Evolutionary conservation across 2,797 vertebrate genomes (phyloP).

Genomic region (Macropus fuliginosus): DNA sequence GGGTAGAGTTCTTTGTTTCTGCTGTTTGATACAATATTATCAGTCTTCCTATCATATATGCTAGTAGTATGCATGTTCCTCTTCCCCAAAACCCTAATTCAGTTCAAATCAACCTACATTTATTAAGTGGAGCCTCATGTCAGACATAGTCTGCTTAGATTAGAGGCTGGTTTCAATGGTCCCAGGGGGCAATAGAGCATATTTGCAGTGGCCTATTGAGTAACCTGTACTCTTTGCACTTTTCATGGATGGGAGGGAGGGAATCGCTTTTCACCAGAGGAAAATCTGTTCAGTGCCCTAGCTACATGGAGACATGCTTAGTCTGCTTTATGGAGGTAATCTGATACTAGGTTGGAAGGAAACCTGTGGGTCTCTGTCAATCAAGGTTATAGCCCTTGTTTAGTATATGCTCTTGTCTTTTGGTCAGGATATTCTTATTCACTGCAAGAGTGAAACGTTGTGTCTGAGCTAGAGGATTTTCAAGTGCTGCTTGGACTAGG

Average conservation of each 20-base stretch:
- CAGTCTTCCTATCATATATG: background rate
- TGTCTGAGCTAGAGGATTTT: constrained; percentile 68
- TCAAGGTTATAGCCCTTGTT: background rate
- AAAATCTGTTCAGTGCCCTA: background rate
- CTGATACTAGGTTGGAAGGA: constrained; percentile 5
- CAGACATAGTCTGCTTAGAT: constrained; percentile 20
- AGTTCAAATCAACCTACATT: constrained; percentile 7
- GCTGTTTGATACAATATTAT: background rate
- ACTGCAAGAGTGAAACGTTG: constrained; percentile 55
- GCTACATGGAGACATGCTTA: constrained; percentile 1
- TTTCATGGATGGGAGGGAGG: background rate
- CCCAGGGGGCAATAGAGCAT: background rate
- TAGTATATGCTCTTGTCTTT: background rate
- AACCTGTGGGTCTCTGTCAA: accelerated
- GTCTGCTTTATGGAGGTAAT: background rate
- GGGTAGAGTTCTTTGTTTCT: constrained; percentile 3
- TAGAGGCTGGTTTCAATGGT: constrained; percentile 35
- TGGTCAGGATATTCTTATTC: constrained; percentile 67
- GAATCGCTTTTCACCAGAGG: background rate
- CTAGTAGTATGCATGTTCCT: background rate
- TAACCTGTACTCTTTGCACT: constrained; percentile 26
- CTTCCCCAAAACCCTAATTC: constrained; percentile 30
- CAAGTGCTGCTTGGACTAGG: constrained; percentile 33
- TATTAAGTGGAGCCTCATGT: background rate
- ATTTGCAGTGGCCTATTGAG: background rate